A percentile compares a stretch with the other conserved stretches of the same genome.
Conservation (phyloP, 2,797 vertebrate genomes). For the Chiroxiphia lanceolata region DNA sequence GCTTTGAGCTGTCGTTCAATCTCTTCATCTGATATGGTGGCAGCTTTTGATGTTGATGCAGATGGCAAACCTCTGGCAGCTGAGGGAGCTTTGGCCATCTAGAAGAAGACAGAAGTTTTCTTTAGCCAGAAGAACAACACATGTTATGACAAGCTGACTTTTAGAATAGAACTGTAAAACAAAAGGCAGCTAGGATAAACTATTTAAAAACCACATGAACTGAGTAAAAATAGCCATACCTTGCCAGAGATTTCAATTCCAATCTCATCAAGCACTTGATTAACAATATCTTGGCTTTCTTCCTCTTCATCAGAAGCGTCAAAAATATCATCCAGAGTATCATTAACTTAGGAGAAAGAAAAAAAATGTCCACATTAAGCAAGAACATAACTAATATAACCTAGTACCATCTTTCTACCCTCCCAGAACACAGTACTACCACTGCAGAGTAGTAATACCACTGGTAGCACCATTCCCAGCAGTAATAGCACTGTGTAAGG, state of each 20-base stretch:
- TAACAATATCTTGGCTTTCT: constrained; percentile 96
- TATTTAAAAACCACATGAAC: background rate
- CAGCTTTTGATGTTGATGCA: constrained; percentile 82
- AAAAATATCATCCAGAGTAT: constrained; percentile 96
- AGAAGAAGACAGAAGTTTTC: constrained; percentile 25
- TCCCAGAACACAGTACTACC: background rate
- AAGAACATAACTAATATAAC: background rate
- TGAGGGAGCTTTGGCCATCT: constrained; percentile 96
- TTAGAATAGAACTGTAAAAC: background rate
- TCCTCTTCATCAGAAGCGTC: constrained; percentile 97
- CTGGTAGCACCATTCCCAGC: rapidly evolving
- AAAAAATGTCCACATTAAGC: background rate
- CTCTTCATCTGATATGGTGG: constrained; percentile 93
- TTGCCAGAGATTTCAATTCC: constrained; percentile 98
- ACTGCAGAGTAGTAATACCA: background rate
- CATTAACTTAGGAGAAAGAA: constrained; percentile 83
- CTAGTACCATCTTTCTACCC: background rate
- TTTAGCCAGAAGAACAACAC: constrained; percentile 3
- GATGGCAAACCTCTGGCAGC: constrained; percentile 86
- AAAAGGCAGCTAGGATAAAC: background rate
- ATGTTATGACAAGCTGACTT: background rate
- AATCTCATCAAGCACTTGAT: constrained; percentile 97
- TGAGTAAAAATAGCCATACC: constrained; percentile 71
- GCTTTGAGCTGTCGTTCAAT: constrained; percentile 97
- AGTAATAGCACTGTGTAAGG: background rate